These are phyloP conservation scores for Bombylius major DNA, from an alignment of 2,888 invertebrate species.

Conservation along the genomic window DNA sequence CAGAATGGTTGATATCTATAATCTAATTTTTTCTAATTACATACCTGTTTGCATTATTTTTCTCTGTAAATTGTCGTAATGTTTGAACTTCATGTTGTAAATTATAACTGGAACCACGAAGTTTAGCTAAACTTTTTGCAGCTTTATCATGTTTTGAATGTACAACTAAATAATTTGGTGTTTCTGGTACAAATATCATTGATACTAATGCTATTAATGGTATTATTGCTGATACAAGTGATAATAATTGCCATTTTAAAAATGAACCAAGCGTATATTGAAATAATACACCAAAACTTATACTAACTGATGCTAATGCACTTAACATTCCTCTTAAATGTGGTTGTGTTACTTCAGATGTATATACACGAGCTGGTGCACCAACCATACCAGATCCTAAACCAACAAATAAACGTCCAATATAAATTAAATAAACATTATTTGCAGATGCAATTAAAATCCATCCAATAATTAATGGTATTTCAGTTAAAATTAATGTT, in stretches of 20 bases:
- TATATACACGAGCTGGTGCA: slow-evolving; percentile 56
- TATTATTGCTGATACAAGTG: slow-evolving; percentile 47
- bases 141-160: slow-evolving; percentile 48
- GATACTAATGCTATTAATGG: slow-evolving; percentile 47
- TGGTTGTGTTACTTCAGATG: slow-evolving; percentile 58
- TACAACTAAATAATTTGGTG: slow-evolving; percentile 56
- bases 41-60: slow-evolving; percentile 44
- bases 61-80: slow-evolving; percentile 47
- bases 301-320: slow-evolving; percentile 56
- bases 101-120: slow-evolving; percentile 49
- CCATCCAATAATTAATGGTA: slow-evolving; percentile 59
- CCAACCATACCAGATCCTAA: slow-evolving; percentile 61
- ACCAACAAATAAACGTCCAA: slow-evolving; percentile 49
- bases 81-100: slow-evolving; percentile 48
- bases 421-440: slow-evolving; percentile 47
- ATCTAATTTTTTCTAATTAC: too few relatives aligned
- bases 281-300: slow-evolving; percentile 56
- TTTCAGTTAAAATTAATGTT: slow-evolving; percentile 50
- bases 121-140: slow-evolving; percentile 42
- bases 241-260: slow-evolving; percentile 50
- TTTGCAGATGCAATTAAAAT: slow-evolving; percentile 45
- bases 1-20: too few relatives aligned
- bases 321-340: slow-evolving; percentile 63
- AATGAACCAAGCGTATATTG: slow-evolving; percentile 49
- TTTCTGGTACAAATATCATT: slow-evolving; percentile 54